Conservation (phyloP, 1,140 invertebrate genomes). For the Nymphalis io region DNA sequence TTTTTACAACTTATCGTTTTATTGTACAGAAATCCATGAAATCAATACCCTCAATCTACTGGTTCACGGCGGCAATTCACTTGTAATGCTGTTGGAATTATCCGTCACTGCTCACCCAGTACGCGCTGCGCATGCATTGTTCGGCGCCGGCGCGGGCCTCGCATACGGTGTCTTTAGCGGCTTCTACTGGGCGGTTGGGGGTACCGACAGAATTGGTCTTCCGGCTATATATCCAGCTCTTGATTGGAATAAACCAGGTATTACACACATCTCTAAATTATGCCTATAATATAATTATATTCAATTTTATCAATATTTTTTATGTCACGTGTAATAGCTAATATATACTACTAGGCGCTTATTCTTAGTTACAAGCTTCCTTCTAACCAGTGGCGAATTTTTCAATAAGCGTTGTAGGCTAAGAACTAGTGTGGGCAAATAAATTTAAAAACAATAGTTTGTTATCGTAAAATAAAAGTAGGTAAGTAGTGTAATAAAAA, state of each 20-base stretch:
- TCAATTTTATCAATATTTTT: neutral
- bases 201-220: slow-evolving; percentile 62
- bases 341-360: neutral
- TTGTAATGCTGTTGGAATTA: slow-evolving; percentile 88
- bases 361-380: neutral
- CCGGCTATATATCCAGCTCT: slow-evolving; percentile 67
- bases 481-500: no score
- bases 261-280: neutral
- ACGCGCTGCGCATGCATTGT: slow-evolving; percentile 83
- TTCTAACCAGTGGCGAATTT: no score
- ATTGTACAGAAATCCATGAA: slow-evolving; percentile 74
- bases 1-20: slow-evolving; percentile 20
- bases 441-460: no score
- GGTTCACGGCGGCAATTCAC: slow-evolving; percentile 87
- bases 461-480: no score
- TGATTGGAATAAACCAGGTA: slow-evolving; percentile 74
- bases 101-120: slow-evolving; percentile 85
- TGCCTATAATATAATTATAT: neutral
- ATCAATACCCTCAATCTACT: slow-evolving; percentile 85
- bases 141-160: slow-evolving; percentile 80
- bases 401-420: no score
- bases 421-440: no score
- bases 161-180: slow-evolving; percentile 72
- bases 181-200: slow-evolving; percentile 70
- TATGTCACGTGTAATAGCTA: neutral